These are phyloP conservation scores for Empis livida DNA, from an alignment of 2,888 invertebrate species.

Conservation along the genomic window DNA sequence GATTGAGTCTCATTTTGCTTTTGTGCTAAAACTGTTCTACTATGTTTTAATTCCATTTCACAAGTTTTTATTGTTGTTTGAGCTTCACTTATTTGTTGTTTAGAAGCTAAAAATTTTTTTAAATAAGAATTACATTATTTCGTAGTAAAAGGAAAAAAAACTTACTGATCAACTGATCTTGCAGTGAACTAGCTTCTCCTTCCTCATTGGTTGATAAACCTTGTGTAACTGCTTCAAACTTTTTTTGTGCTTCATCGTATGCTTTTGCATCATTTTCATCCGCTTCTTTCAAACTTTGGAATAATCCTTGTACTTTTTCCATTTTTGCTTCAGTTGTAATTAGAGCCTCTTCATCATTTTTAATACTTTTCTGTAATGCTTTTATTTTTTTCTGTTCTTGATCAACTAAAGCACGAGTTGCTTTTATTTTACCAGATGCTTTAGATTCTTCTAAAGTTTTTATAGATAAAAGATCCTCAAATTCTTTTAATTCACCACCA, in stretches of 20 bases:
- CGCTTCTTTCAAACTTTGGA: constrained; percentile 52
- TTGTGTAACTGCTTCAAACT: constrained; percentile 70
- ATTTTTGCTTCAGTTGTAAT: constrained; percentile 47
- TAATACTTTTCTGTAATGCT: constrained; percentile 50
- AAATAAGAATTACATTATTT: not conserved
- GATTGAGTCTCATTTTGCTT: constrained; percentile 54
- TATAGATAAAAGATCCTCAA: constrained; percentile 50
- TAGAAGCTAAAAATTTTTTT: constrained; percentile 34
- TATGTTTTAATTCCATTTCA: constrained; percentile 58
- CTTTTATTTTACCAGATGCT: constrained; percentile 47
- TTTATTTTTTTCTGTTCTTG: constrained; percentile 55
- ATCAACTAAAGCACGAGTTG: constrained; percentile 50
- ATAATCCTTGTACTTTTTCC: constrained; percentile 45
- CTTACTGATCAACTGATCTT: constrained; percentile 75
- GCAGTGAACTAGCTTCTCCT: constrained; percentile 70
- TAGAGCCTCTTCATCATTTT: constrained; percentile 52
- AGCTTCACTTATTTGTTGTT: constrained; percentile 60
- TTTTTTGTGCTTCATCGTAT: constrained; percentile 58
- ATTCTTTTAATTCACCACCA: constrained; percentile 46
- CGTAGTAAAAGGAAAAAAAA: constrained; percentile 1
- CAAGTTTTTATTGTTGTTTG: constrained; percentile 67
- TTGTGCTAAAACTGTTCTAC: constrained; percentile 45
- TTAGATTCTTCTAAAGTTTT: constrained; percentile 56
- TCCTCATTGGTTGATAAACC: constrained; percentile 68
- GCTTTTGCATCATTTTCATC: constrained; percentile 54